Conservation (phyloP, 2,888 invertebrate genomes). For the Xiphydria camelus region DNA sequence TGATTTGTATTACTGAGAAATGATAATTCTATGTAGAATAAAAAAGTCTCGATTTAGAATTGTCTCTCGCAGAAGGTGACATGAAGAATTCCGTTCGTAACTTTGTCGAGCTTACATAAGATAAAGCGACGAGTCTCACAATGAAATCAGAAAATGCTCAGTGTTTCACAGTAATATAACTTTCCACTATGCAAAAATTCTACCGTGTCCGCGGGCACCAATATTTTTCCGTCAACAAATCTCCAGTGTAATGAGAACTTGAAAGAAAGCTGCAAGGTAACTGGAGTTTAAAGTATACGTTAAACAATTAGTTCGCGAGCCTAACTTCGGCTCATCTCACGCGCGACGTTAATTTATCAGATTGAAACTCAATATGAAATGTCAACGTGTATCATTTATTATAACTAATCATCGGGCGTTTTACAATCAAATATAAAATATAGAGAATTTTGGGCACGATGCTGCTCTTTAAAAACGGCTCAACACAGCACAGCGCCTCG, state of each 20-base stretch:
- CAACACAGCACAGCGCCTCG: conserved; percentile 25
- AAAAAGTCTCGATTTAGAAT: background rate
- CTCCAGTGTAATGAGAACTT: background rate
- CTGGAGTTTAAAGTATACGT: background rate
- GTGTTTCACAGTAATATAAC: conserved; percentile 20
- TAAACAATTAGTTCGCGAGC: too few species aligned
- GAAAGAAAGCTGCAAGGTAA: conserved; percentile 1
- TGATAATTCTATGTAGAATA: background rate
- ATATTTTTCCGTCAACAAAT: too few species aligned
- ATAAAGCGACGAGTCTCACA: conserved; percentile 9
- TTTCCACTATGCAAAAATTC: conserved; percentile 19
- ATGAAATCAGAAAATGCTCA: conserved; percentile 17
- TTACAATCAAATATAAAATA: conserved; percentile 47
- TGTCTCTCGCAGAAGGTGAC: background rate
- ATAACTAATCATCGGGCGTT: conserved; percentile 39
- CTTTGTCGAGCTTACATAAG: conserved; percentile 2
- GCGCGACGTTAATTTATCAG: conserved; percentile 17
- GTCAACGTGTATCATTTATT: conserved; percentile 41
- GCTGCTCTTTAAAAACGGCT: conserved; percentile 20
- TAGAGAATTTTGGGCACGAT: conserved; percentile 32
- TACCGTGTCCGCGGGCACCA: conserved; percentile 10
- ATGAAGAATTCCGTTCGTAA: background rate
- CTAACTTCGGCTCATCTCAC: too few species aligned
- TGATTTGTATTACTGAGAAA: background rate
- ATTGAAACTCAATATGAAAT: conserved; percentile 32